phyloP scores from a whole-genome alignment of 2,113 vertebrate species.

The Oriolus oriolus region DNA sequence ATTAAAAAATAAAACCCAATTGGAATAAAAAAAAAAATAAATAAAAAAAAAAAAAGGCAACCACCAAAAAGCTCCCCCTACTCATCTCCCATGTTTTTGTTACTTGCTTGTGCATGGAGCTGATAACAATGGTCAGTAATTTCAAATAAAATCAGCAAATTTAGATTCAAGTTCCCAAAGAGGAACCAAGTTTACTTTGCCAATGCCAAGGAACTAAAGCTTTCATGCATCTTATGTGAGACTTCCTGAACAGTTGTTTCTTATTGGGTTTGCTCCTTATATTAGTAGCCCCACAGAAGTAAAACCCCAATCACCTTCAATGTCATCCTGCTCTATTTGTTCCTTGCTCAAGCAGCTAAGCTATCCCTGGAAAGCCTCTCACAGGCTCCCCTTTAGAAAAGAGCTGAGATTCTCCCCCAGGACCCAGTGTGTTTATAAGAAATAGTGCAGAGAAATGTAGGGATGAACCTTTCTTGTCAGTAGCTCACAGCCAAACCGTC shows the following conservation, averaged over 20 bases:
- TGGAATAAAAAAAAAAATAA: background rate
- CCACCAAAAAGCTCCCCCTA: fast-evolving
- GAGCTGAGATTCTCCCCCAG: background rate
- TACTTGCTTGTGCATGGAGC: background rate
- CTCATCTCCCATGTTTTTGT: background rate
- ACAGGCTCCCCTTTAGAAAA: background rate
- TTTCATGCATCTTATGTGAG: background rate
- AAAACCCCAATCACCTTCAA: background rate
- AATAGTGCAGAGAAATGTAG: background rate
- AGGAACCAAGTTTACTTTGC: background rate
- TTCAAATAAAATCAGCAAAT: background rate
- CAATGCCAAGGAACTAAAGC: background rate
- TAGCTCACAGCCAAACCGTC: background rate
- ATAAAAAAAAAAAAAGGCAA: too few species aligned
- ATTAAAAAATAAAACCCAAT: background rate
- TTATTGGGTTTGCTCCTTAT: background rate
- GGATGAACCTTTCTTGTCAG: background rate
- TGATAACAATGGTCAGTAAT: background rate
- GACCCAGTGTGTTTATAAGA: background rate
- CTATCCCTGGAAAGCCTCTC: background rate
- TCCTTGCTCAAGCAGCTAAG: background rate
- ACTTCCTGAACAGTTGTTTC: background rate
- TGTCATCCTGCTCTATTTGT: background rate
- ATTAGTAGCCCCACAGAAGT: background rate
- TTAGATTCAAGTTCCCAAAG: background rate